A percentile compares a stretch with the other conserved stretches of the same genome.
Conservation (phyloP, 2,797 vertebrate genomes). For the Hippoglossus hippoglossus region DNA sequence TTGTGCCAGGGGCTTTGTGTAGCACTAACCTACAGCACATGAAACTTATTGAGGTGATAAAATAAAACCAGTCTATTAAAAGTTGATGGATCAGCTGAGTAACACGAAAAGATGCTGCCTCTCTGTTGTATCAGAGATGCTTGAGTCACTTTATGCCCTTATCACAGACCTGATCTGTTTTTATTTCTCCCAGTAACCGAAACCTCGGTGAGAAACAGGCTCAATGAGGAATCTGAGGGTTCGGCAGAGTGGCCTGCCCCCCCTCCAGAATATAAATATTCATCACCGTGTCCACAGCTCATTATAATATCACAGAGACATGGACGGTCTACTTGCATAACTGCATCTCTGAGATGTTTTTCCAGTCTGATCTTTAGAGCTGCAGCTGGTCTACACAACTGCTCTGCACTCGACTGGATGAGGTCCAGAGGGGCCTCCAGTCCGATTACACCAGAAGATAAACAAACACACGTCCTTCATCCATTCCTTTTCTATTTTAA, state of each 20-base stretch:
- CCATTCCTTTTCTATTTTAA: not conserved
- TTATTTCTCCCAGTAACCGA: slow-evolving; percentile 8
- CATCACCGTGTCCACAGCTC: slow-evolving; percentile 45
- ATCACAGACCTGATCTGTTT: not conserved
- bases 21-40: slow-evolving; percentile 5
- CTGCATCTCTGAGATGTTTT: slow-evolving; percentile 34
- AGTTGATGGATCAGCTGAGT: slow-evolving; percentile 4
- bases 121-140: not conserved
- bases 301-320: slow-evolving; percentile 48
- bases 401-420: slow-evolving; percentile 2
- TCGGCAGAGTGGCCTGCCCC: slow-evolving; percentile 24
- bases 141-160: not conserved
- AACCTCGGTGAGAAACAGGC: slow-evolving; percentile 16
- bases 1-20: slow-evolving; percentile 11
- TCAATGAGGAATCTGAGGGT: slow-evolving; percentile 22
- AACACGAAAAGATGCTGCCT: not conserved
- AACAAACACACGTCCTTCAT: slow-evolving; percentile 3
- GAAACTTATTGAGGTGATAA: not conserved
- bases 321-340: slow-evolving; percentile 23
- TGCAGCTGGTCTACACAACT: slow-evolving; percentile 28
- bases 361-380: slow-evolving; percentile 3
- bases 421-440: slow-evolving; percentile 13
- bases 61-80: slow-evolving; percentile 8
- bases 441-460: slow-evolving; percentile 20
- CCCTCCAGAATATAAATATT: slow-evolving; percentile 47